A percentile compares a stretch with the other conserved stretches of the same genome.
phyloP scores from a whole-genome alignment of 2,113 vertebrate genomes.

The Heterocephalus glaber region DNA sequence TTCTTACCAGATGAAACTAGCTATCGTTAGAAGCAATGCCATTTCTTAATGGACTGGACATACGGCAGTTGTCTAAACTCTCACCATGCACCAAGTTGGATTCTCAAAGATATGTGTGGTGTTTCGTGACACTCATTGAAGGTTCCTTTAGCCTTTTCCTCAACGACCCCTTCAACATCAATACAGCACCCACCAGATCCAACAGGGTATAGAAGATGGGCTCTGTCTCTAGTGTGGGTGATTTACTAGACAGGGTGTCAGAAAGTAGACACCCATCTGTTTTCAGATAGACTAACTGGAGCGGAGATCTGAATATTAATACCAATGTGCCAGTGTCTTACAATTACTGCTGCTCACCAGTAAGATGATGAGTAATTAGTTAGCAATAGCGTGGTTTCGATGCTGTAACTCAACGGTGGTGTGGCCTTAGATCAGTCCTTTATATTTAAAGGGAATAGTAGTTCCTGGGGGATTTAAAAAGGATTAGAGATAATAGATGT shows the following conservation, averaged over 20 bases:
- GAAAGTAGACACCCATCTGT: neutral
- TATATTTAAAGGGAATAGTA: slow-evolving; percentile 52
- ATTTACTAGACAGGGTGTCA: neutral
- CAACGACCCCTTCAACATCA: neutral
- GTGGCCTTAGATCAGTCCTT: slow-evolving; percentile 41
- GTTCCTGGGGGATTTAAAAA: slow-evolving; percentile 29
- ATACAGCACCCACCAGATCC: neutral
- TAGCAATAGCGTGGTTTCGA: neutral
- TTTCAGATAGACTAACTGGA: neutral
- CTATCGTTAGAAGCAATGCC: neutral
- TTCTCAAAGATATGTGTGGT: neutral
- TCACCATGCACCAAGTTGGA: rapidly evolving
- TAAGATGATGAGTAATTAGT: neutral
- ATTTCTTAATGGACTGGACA: neutral
- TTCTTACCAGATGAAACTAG: neutral
- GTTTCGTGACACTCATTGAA: neutral
- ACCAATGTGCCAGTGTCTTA: neutral
- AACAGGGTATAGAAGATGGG: neutral
- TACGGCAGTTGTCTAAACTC: neutral
- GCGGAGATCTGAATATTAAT: neutral
- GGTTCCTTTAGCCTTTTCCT: neutral
- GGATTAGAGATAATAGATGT: neutral
- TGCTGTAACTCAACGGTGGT: neutral
- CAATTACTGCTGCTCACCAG: neutral
- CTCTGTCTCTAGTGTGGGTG: neutral